Percentiles rank a stretch among this genome's conserved stretches.
Conservation (phyloP, 2,797 vertebrate genomes). For the Pempheris klunzingeri region DNA sequence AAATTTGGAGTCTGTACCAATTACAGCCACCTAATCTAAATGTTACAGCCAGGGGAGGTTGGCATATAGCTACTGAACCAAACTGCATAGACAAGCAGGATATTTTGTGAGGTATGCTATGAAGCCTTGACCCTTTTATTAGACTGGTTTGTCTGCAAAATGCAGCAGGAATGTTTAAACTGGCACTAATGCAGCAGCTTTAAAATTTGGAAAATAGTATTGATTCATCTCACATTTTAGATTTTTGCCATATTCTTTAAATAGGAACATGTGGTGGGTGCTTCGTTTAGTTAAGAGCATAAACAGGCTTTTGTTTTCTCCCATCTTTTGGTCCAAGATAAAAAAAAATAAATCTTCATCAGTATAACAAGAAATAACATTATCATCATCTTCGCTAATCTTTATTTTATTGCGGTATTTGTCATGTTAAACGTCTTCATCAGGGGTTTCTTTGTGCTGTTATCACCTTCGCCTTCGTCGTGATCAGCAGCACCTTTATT, state of each 20-base stretch:
- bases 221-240: background rate
- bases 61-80: slow-evolving; percentile 3
- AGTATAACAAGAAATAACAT: background rate
- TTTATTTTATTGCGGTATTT: slow-evolving; percentile 21
- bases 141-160: background rate
- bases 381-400: background rate
- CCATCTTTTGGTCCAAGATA: background rate
- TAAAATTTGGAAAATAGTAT: background rate
- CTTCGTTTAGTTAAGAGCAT: background rate
- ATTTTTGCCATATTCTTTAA: background rate
- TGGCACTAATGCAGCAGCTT: background rate
- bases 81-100: background rate
- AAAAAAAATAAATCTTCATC: too few species aligned
- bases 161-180: background rate
- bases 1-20: slow-evolving; percentile 27
- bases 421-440: slow-evolving; percentile 45
- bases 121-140: background rate
- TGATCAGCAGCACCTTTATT: slow-evolving; percentile 37
- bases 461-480: background rate
- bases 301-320: background rate
- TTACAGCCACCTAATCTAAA: slow-evolving; percentile 61
- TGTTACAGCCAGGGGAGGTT: slow-evolving; percentile 53
- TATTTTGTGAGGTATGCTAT: background rate
- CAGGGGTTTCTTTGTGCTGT: slow-evolving; percentile 12
- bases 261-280: background rate